phyloP scores from a whole-genome alignment of 2,888 invertebrate genomes.

The Heliconius erato region DNA sequence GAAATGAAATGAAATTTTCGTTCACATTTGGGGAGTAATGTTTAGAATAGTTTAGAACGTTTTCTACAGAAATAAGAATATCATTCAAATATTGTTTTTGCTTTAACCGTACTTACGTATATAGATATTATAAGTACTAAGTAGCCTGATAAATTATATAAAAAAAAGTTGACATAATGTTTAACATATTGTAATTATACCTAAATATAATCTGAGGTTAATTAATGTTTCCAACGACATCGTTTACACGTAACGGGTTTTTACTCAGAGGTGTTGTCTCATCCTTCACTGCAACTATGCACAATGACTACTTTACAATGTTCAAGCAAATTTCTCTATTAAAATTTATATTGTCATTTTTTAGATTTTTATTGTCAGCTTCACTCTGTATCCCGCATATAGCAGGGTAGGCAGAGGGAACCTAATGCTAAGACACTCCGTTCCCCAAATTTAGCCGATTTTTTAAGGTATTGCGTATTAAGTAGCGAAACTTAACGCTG shows the following conservation, averaged over 20 bases:
- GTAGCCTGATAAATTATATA: not conserved
- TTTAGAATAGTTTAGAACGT: too few relatives aligned
- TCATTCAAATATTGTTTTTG: too few relatives aligned
- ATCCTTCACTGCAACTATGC: not conserved
- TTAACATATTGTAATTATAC: not conserved
- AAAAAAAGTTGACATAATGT: not conserved
- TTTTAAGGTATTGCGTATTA: not conserved
- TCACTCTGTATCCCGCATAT: too few relatives aligned
- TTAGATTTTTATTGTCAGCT: too few relatives aligned
- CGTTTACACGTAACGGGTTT: constrained; percentile 22
- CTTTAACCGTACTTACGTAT: too few relatives aligned
- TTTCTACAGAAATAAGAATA: too few relatives aligned
- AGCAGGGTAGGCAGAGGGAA: not conserved
- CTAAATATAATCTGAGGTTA: not conserved
- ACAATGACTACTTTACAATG: not conserved
- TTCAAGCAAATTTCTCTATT: not conserved
- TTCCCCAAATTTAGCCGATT: not conserved
- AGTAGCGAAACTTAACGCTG: not conserved
- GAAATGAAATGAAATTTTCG: too few relatives aligned
- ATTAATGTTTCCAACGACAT: constrained; percentile 14
- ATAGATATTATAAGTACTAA: not conserved
- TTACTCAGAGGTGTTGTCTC: constrained; percentile 11
- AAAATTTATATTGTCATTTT: too few relatives aligned
- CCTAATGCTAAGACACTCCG: not conserved
- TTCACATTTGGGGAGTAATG: too few relatives aligned